A percentile compares a stretch with the other conserved stretches of the same genome.
Conservation (phyloP, 2,113 vertebrate species). For the Chamaea fasciata region DNA sequence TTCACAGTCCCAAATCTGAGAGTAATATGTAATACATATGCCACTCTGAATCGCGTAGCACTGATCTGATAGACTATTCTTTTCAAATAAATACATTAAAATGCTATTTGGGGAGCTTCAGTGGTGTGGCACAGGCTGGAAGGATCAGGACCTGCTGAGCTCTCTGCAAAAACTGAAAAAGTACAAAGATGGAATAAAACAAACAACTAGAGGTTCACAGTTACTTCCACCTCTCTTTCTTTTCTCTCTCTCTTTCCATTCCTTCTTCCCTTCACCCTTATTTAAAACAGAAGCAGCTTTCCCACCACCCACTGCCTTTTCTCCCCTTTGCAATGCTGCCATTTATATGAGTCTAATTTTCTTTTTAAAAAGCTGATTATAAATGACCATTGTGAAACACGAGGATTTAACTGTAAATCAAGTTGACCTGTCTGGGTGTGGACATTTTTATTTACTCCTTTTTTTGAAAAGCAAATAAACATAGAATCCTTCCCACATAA, state of each 20-base stretch:
- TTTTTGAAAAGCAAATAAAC: constrained; percentile 59
- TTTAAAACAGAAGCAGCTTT: neutral
- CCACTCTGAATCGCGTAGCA: neutral
- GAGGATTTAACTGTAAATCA: constrained; percentile 16
- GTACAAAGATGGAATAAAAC: neutral
- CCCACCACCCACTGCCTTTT: neutral
- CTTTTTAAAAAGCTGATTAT: neutral
- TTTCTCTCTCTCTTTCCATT: neutral
- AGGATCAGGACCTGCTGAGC: neutral
- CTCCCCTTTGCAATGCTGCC: neutral
- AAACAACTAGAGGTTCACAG: fast-evolving
- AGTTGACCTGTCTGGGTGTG: constrained; percentile 17
- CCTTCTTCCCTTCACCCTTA: neutral
- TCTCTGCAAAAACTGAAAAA: neutral
- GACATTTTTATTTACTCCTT: constrained; percentile 40
- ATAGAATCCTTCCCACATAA: constrained; percentile 43
- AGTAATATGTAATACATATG: neutral
- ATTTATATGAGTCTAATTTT: neutral
- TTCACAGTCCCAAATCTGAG: neutral
- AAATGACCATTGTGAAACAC: neutral
- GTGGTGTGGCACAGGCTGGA: neutral
- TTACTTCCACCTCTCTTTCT: neutral
- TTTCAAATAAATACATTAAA: neutral
- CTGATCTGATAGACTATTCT: neutral
- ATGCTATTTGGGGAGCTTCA: neutral